phyloP scores from a whole-genome alignment of 2,888 invertebrate species.

The Tortricodes alternella region DNA sequence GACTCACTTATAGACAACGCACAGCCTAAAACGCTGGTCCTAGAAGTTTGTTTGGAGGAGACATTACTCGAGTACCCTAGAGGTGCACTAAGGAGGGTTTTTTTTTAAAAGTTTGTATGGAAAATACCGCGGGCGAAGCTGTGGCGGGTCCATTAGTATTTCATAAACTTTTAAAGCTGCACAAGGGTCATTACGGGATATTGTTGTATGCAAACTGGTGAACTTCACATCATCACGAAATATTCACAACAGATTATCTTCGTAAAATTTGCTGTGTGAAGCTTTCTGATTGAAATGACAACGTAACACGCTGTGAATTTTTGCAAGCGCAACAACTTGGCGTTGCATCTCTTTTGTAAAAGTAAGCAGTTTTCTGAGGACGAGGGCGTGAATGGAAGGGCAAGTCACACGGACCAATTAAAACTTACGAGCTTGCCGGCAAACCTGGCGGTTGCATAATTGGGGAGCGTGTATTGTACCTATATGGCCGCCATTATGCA shows the following conservation, averaged over 20 bases:
- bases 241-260: background rate
- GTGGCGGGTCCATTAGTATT: too few species aligned
- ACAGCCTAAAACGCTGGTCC: too few species aligned
- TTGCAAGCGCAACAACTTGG: conserved; percentile 49
- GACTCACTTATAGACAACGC: too few species aligned
- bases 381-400: conserved; percentile 46
- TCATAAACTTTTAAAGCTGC: too few species aligned
- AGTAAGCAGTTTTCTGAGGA: conserved; percentile 55
- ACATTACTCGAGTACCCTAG: too few species aligned
- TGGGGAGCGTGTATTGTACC: conserved; percentile 37
- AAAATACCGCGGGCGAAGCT: too few species aligned
- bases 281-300: conserved; percentile 50
- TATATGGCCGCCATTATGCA: background rate
- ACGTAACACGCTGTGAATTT: conserved; percentile 43
- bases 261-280: background rate
- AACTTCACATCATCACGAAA: background rate
- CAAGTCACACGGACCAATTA: conserved; percentile 60
- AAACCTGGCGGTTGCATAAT: conserved; percentile 43
- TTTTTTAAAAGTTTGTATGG: too few species aligned
- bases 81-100: too few species aligned
- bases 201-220: too few species aligned
- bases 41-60: too few species aligned
- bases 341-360: conserved; percentile 48
- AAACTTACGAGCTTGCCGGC: conserved; percentile 50
- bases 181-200: too few species aligned